Percentiles rank a stretch among this genome's conserved stretches.
These are phyloP conservation scores for Eutrigla gurnardus DNA, from an alignment of 2,797 vertebrate genomes.

Conservation along the genomic window DNA sequence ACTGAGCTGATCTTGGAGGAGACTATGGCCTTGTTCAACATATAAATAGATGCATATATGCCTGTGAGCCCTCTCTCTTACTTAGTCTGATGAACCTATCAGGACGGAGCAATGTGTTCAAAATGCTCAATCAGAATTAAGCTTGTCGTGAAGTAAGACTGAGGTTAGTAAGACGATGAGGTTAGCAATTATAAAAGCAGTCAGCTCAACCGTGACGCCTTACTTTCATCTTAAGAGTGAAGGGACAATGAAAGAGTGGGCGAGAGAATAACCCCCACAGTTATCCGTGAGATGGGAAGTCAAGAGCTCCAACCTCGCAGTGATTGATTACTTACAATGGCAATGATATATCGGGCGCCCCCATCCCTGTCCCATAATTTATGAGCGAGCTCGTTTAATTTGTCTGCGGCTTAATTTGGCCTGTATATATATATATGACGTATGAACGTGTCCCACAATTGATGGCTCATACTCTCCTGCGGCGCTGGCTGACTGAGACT, in stretches of 20 bases:
- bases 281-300: constrained; percentile 54
- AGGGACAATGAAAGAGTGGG: constrained; percentile 39
- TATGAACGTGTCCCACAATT: constrained; percentile 67
- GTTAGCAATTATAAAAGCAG: constrained; percentile 41
- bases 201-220: constrained; percentile 45
- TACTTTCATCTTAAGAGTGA: constrained; percentile 36
- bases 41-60: not conserved
- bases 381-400: constrained; percentile 79
- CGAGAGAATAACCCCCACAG: constrained; percentile 54
- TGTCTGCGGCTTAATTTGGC: constrained; percentile 80
- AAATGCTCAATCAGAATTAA: constrained; percentile 47
- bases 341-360: constrained; percentile 73
- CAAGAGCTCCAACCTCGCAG: constrained; percentile 49
- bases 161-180: constrained; percentile 37
- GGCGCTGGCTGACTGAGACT: constrained; percentile 63
- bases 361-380: constrained; percentile 75
- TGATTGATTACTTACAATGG: constrained; percentile 79
- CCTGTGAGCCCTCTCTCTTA: too few relatives aligned
- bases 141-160: constrained; percentile 48
- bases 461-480: constrained; percentile 64
- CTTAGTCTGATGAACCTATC: constrained; percentile 20
- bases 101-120: constrained; percentile 27
- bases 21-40: not conserved
- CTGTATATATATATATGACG: constrained; percentile 67
- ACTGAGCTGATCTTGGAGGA: constrained; percentile 32